Conservation (phyloP, 2,888 invertebrate species). For the Papilio gigon region DNA sequence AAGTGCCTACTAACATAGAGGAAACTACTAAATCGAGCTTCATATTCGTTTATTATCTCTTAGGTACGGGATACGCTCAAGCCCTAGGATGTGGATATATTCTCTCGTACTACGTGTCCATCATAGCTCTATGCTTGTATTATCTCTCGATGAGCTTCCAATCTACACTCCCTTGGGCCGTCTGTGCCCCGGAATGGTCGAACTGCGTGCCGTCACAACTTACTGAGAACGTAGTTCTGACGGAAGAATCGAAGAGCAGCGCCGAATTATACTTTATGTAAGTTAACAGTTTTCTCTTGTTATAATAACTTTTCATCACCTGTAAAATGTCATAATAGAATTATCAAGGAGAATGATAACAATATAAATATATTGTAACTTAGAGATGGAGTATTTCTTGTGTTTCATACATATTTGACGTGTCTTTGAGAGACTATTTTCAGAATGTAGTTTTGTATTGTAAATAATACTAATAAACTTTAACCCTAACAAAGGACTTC, state of each 20-base stretch:
- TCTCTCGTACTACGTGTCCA: constrained; percentile 88
- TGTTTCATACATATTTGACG: not conserved
- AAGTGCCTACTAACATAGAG: no score
- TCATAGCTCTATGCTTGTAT: constrained; percentile 88
- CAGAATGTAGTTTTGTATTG: no score
- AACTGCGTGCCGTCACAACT: constrained; percentile 71
- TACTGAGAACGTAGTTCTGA: constrained; percentile 47
- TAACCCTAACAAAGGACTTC: no score
- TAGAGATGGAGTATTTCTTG: no score
- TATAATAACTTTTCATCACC: constrained; percentile 3
- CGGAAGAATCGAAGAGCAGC: constrained; percentile 70
- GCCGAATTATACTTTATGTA: constrained; percentile 84
- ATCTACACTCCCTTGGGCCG: constrained; percentile 87
- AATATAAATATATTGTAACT: no score
- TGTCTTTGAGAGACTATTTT: no score
- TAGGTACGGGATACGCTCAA: constrained; percentile 87
- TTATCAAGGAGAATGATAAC: not conserved
- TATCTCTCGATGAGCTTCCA: constrained; percentile 89
- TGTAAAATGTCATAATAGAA: not conserved
- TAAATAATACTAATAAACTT: no score
- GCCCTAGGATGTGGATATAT: constrained; percentile 84
- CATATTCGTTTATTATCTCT: no score
- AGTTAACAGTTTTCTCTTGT: constrained; percentile 50
- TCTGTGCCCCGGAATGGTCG: constrained; percentile 83
- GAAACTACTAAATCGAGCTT: no score